These are phyloP conservation scores for Tetramorium alpestre DNA, from an alignment of 1,140 invertebrate genomes.

Conservation along the genomic window DNA sequence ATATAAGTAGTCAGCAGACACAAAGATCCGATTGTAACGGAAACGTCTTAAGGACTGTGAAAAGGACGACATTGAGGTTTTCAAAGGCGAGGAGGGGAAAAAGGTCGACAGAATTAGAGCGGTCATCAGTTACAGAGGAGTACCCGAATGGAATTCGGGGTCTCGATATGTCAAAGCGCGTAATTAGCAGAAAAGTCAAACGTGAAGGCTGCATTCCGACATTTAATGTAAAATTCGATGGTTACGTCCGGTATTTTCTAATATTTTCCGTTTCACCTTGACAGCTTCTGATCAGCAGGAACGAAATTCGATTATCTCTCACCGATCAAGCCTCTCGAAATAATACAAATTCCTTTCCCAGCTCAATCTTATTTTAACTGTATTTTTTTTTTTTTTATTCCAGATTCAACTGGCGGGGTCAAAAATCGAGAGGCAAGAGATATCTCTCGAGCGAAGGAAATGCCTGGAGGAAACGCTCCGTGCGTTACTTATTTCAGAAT, in stretches of 20 bases:
- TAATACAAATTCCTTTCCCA: background rate
- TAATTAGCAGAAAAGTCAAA: background rate
- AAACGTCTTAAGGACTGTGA: constrained; percentile 4
- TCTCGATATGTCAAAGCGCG: background rate
- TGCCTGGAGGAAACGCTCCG: background rate
- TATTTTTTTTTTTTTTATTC: background rate
- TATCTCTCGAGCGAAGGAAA: too few relatives aligned
- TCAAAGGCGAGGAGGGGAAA: background rate
- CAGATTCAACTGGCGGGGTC: background rate
- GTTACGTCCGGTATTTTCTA: background rate
- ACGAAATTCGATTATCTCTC: background rate
- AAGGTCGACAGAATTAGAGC: too few relatives aligned
- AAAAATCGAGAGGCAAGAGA: background rate
- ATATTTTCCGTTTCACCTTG: background rate
- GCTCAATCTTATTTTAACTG: background rate
- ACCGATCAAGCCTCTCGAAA: background rate
- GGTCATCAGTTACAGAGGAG: background rate
- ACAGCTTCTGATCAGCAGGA: background rate
- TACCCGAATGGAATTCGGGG: background rate
- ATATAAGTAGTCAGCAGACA: background rate
- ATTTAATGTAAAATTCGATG: background rate
- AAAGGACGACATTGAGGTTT: background rate
- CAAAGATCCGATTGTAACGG: constrained; percentile 7
- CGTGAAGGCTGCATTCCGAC: background rate
- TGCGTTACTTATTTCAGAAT: background rate